Conservation (phyloP, 2,888 invertebrate species). For the Eilema sororculum region DNA sequence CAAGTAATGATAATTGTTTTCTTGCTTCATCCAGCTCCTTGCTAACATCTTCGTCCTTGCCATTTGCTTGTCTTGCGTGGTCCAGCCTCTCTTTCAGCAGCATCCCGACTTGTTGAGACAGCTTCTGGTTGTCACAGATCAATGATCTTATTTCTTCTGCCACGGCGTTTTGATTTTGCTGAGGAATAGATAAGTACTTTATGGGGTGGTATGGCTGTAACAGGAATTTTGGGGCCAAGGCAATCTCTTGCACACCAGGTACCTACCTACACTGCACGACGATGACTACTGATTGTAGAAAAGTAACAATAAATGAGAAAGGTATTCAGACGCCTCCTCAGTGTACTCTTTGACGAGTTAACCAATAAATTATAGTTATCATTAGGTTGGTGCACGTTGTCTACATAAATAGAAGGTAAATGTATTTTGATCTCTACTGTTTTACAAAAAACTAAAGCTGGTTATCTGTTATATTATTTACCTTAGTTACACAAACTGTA, state of each 20-base stretch:
- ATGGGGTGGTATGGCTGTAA: neutral
- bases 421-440: neutral
- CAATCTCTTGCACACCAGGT: neutral
- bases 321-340: neutral
- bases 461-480: neutral
- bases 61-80: conserved; percentile 55
- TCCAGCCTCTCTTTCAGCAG: conserved; percentile 76
- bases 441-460: neutral
- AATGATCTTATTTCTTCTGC: conserved; percentile 77
- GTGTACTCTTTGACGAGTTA: neutral
- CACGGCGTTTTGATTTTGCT: conserved; percentile 78
- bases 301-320: neutral
- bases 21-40: conserved; percentile 72
- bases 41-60: conserved; percentile 59
- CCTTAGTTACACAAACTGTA: neutral
- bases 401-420: neutral
- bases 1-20: conserved; percentile 70
- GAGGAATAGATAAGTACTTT: conserved; percentile 24
- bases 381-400: neutral
- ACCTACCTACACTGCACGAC: neutral
- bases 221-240: neutral
- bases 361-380: neutral
- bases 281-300: neutral
- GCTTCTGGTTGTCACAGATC: conserved; percentile 78
- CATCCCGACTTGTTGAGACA: conserved; percentile 78